These are phyloP conservation scores for Sisor rabdophorus DNA, from an alignment of 2,113 vertebrate genomes.

Conservation along the genomic window DNA sequence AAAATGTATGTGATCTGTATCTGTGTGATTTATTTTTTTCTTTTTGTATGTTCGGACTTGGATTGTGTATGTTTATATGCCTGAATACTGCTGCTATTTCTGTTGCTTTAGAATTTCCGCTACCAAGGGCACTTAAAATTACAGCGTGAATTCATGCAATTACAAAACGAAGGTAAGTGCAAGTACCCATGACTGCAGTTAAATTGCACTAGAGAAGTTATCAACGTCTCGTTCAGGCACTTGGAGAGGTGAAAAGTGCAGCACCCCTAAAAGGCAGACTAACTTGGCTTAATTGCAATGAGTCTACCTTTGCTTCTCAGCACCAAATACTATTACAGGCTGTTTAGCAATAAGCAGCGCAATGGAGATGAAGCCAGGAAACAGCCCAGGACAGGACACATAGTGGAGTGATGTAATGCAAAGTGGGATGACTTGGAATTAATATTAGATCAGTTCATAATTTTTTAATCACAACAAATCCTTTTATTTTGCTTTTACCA, in stretches of 20 bases:
- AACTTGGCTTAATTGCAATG: conserved; percentile 47
- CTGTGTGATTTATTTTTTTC: background rate
- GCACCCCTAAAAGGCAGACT: conserved; percentile 28
- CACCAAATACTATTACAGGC: conserved; percentile 52
- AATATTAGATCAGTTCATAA: background rate
- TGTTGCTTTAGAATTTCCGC: background rate
- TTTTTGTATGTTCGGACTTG: background rate
- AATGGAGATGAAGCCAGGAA: conserved; percentile 42
- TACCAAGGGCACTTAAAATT: conserved; percentile 1
- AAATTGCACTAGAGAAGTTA: conserved; percentile 29
- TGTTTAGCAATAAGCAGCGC: conserved; percentile 63
- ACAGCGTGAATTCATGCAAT: conserved; percentile 1
- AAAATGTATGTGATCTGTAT: too few species aligned
- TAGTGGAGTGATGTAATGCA: background rate
- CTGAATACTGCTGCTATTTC: background rate
- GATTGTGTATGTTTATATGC: background rate
- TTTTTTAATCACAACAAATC: background rate
- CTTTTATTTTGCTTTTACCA: background rate
- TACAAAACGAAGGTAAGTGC: conserved; percentile 16
- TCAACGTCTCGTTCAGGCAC: conserved; percentile 1
- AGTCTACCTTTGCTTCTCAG: conserved; percentile 54
- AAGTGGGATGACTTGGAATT: background rate
- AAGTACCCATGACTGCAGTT: conserved; percentile 31
- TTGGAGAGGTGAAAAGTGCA: conserved; percentile 18
- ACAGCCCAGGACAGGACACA: too few species aligned